Evolutionary conservation across 2,113 vertebrate species (phyloP).

Genomic region (Centrocercus urophasianus): DNA sequence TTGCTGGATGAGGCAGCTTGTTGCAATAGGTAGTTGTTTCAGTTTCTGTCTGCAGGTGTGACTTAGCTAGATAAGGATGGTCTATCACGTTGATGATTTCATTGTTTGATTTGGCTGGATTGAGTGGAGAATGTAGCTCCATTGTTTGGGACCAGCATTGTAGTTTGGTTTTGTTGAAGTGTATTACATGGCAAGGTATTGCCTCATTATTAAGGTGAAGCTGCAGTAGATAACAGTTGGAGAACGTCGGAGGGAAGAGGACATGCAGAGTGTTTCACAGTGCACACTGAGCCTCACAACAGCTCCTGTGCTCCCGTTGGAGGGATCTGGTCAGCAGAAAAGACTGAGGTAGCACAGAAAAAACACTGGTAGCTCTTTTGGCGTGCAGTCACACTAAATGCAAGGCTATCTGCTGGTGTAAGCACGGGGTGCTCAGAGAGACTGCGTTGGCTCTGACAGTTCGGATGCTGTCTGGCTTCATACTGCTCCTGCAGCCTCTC

Average conservation of each 20-base stretch:
- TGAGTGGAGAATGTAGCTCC: slow-evolving; percentile 58
- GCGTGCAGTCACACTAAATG: not conserved
- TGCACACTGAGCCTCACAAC: not conserved
- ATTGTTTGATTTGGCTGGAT: slow-evolving; percentile 69
- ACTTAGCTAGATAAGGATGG: slow-evolving; percentile 60
- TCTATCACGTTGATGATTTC: slow-evolving; percentile 57
- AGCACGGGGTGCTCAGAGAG: not conserved
- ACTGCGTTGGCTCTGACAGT: fast-evolving
- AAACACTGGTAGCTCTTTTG: not conserved
- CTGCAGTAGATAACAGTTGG: slow-evolving; percentile 36
- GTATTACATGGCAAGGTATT: not conserved
- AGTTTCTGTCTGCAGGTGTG: slow-evolving; percentile 64
- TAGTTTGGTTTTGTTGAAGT: slow-evolving; percentile 52
- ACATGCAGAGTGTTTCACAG: slow-evolving; percentile 26
- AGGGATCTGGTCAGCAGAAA: slow-evolving; percentile 41
- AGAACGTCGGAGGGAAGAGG: slow-evolving; percentile 25
- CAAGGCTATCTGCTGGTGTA: not conserved
- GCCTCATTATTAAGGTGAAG: slow-evolving; percentile 42
- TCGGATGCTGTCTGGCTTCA: not conserved
- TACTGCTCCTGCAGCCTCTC: not conserved
- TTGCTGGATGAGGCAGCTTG: slow-evolving; percentile 52
- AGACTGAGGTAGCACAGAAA: not conserved
- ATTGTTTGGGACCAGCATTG: slow-evolving; percentile 58
- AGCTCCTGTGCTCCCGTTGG: not conserved
- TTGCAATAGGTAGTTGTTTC: slow-evolving; percentile 52